Evolutionary conservation across 1,140 invertebrate species (phyloP).

Genomic region (Magallana angulata): DNA sequence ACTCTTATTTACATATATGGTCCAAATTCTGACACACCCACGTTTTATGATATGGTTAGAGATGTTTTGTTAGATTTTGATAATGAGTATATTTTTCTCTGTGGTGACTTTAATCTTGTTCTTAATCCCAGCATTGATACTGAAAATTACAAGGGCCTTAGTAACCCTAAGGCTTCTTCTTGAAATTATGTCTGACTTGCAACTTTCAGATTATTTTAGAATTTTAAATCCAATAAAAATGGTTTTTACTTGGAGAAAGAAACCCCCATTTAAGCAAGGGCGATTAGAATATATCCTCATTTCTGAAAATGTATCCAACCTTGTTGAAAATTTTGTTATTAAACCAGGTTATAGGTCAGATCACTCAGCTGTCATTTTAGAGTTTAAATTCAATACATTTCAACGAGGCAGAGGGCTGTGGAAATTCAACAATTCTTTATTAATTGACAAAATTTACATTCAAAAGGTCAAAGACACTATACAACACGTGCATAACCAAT

Average conservation of each 20-base stretch:
- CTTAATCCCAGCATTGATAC: no score
- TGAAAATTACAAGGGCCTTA: not conserved
- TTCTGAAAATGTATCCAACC: constrained; percentile 10
- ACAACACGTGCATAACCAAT: not conserved
- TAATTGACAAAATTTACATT: not conserved
- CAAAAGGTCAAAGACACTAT: not conserved
- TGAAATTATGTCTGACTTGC: constrained; percentile 17
- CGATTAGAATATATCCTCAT: constrained; percentile 43
- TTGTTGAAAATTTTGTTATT: not conserved
- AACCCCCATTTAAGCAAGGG: constrained; percentile 35
- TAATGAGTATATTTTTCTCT: no score
- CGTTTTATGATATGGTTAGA: no score
- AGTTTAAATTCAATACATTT: not conserved
- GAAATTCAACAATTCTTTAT: not conserved
- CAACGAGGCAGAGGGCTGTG: not conserved
- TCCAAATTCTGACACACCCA: not conserved
- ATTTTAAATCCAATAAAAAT: constrained; percentile 32
- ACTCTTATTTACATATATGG: not conserved
- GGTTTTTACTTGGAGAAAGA: constrained; percentile 42
- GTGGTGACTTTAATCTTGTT: no score
- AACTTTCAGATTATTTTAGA: not conserved
- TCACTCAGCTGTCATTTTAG: not conserved
- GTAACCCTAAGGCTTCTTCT: not conserved
- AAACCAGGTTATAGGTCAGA: not conserved
- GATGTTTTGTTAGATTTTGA: no score